Evolutionary conservation across 2,888 invertebrate species (phyloP).

Genomic region (Hesperia comma): DNA sequence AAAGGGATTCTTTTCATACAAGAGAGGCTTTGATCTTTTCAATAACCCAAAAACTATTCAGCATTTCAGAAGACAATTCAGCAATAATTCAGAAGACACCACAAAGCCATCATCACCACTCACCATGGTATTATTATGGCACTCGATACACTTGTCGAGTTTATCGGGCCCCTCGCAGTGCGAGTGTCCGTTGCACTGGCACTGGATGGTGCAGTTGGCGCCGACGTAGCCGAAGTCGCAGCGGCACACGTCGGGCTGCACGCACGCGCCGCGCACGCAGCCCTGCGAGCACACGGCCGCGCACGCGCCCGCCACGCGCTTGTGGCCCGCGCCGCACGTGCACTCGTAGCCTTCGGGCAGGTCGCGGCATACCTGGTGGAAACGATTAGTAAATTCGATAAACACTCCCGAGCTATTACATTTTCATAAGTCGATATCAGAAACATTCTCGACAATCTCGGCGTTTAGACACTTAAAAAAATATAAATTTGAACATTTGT

Average conservation of each 20-base stretch:
- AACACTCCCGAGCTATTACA: too few species aligned
- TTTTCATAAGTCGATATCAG: too few species aligned
- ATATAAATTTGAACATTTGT: too few species aligned
- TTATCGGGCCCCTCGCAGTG: slow-evolving; percentile 95
- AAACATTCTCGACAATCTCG: too few species aligned
- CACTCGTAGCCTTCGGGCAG: slow-evolving; percentile 92
- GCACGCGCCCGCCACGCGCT: slow-evolving; percentile 86
- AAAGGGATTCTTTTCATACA: too few species aligned
- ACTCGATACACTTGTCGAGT: slow-evolving; percentile 91
- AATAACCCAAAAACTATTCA: too few species aligned
- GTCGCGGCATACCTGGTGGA: slow-evolving; percentile 89
- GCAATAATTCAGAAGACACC: too few species aligned
- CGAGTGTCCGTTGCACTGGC: slow-evolving; percentile 97
- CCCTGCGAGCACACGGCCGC: slow-evolving; percentile 92
- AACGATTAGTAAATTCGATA: too few species aligned
- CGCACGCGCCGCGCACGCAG: slow-evolving; percentile 93
- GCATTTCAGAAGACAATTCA: too few species aligned
- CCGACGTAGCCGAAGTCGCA: slow-evolving; percentile 98
- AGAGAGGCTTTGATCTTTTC: too few species aligned
- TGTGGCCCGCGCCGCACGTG: slow-evolving; percentile 90
- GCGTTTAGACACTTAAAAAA: too few species aligned
- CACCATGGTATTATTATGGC: slow-evolving; percentile 96
- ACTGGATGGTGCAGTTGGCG: slow-evolving; percentile 96
- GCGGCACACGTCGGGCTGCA: slow-evolving; percentile 92
- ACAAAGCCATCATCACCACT: background rate